These are phyloP conservation scores for Anagyrus pseudococci DNA, from an alignment of 2,888 invertebrate genomes.

Conservation along the genomic window DNA sequence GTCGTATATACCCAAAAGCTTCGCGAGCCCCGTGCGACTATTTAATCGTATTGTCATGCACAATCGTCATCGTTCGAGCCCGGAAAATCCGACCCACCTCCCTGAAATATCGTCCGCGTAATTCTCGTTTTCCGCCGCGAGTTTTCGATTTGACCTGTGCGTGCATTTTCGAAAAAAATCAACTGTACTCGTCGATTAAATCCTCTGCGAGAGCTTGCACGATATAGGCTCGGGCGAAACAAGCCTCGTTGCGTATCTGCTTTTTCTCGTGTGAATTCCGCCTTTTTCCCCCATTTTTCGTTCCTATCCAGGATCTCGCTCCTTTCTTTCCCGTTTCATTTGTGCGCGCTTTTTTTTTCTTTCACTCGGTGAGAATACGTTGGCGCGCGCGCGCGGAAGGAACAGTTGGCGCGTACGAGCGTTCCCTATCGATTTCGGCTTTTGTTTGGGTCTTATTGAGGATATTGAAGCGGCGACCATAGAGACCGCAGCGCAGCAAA, in stretches of 20 bases:
- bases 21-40: no score
- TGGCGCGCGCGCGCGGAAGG: slow-evolving; percentile 12
- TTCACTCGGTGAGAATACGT: slow-evolving; percentile 14
- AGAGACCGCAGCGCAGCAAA: slow-evolving; percentile 2
- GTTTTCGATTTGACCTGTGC: not conserved
- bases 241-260: no score
- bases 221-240: no score
- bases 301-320: slow-evolving; percentile 1
- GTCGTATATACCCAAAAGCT: no score
- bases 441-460: slow-evolving; percentile 36
- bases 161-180: no score
- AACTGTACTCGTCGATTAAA: no score
- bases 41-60: no score
- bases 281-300: slow-evolving; percentile 1
- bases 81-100: not conserved
- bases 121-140: not conserved
- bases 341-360: no score
- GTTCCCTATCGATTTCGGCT: slow-evolving; percentile 34
- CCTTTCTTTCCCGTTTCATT: no score
- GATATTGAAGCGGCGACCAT: slow-evolving; percentile 22
- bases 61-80: not conserved
- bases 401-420: slow-evolving; percentile 32
- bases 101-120: not conserved
- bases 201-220: no score
- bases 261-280: no score